Base-by-base conservation (phyloP, 2,888 invertebrate species). In the Monopis laevigella region DNA sequence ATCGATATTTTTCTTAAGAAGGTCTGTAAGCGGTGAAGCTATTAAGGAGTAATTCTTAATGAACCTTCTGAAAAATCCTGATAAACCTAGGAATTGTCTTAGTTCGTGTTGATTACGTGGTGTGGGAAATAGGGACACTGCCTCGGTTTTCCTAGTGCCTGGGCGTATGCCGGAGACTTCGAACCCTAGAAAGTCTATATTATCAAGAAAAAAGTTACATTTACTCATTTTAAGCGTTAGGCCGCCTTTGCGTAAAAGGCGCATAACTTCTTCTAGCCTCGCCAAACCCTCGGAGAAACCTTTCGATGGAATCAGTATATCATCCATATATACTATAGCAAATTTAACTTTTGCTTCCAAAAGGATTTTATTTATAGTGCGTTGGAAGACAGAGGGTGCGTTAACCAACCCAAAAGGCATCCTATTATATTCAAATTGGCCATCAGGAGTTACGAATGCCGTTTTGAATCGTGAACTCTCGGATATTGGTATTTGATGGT, bases 391-490 rank as follows among this genome's bases (percentile, higher is more conserved):
- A 1, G 51, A 43, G 1, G 56, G 56, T 0, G 52, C 57, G 21
- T 59, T 59, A 1, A 32, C 43, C 12, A 53, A 38, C 2, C 53
- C 52, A 27, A 55, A 53, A 2, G 51, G 50, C 39, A 46, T 45
- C 35, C 46, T 45, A 1, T 39, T 21, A 29, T 55, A 59, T 8
- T 61, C 52, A 26, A 48, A 62, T 17, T 56, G 55, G 1, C 58
- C 54, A 10, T 51, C 51, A 1, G 54, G 56, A 0, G 56, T 58
- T 1, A 60, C 48, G 41, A 64, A 62, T 1, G 59, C 53, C 0
- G 60, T 63, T 17, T 53, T 52, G 32, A 55, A 51, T 17, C 43
- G 42, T 12, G 54, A 51, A 4, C 40, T 39, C 18, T 48, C 45
- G 11, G 48, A 44, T 2, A 59, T 41, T 8, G 45, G 43, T 1